Base-by-base conservation (phyloP, 2,797 vertebrate genomes). In the Falco peregrinus region DNA sequence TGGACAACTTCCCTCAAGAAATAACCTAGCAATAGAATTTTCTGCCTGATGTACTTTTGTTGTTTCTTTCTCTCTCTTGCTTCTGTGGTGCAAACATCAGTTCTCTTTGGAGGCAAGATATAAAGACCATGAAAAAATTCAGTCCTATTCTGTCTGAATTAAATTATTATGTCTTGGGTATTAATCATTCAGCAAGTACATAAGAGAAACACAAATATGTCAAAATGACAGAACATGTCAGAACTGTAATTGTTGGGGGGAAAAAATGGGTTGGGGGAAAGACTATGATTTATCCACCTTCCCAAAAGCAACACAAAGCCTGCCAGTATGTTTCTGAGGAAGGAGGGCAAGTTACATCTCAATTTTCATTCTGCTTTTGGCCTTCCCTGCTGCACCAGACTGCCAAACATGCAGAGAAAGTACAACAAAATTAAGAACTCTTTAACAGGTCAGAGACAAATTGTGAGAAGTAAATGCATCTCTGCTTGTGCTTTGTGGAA, bases 271-370 rank as follows among this genome's bases (percentile, higher is more conserved):
- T 43, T 90, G 71, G 28, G 39, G 60, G 71, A 64, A 67, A 70
- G 85, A 88, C 45, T 85, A 73, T 63, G 84, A 61, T 90, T 80
- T 85, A 89, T 84, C 41, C 41, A 75, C 41, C 64, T 86, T 84
- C 96, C 93, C 96, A 97, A 98, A 94, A 96, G 57, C 84, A 97
- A 96, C 89, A 97, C 43, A 91, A 43, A 92, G 83, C 69, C 59
- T 95, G 94, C 77, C 91, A 96, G 92, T 67, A 76, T 67, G 87
- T 61, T 95, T 64, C 65, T 83, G 64, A 60, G 51, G 26, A 64
- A 83, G 61, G 21, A 60, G 69, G 43, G 20, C 60, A 93, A 90
- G 61, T 95, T 93, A 89, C 75, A 89, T 16, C 37, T 57, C 71
- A 48, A 57, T 93, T 94, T 97, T 61, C 84, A 87, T 77, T 87